A percentile compares a stretch with the other conserved stretches of the same genome.
Evolutionary conservation across 1,140 invertebrate genomes (phyloP).

Genomic region (Drosophila varians): DNA sequence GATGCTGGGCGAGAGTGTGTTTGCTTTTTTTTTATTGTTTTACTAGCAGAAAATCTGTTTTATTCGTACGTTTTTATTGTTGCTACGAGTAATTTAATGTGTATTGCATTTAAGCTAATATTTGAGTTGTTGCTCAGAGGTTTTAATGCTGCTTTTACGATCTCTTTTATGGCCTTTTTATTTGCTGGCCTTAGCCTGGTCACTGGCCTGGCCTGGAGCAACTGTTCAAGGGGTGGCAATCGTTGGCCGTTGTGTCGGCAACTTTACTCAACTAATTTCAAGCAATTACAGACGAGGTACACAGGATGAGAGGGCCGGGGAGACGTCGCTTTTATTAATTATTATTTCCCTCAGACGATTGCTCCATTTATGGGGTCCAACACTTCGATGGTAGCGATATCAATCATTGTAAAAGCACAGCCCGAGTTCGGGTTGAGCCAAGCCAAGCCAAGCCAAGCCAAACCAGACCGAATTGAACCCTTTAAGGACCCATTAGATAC

Average conservation of each 20-base stretch:
- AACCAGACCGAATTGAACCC: conserved; percentile 31
- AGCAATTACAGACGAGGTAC: conserved; percentile 56
- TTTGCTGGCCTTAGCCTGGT: conserved; percentile 47
- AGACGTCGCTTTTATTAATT: conserved; percentile 41
- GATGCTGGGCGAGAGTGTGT: conserved; percentile 8
- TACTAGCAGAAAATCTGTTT: conserved; percentile 82
- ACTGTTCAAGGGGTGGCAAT: conserved; percentile 21
- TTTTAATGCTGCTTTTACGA: conserved; percentile 71
- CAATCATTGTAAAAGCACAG: conserved; percentile 38
- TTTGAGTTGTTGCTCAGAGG: conserved; percentile 59
- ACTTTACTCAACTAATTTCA: conserved; percentile 73
- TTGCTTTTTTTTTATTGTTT: conserved; percentile 65
- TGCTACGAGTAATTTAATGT: conserved; percentile 77
- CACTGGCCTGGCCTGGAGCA: conserved; percentile 4
- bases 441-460: not conserved
- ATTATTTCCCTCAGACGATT: conserved; percentile 44
- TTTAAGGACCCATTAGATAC: conserved; percentile 61
- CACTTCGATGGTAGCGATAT: conserved; percentile 24
- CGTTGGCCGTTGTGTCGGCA: conserved; percentile 22
- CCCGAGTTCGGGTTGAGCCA: not conserved
- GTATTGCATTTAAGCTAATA: conserved; percentile 81
- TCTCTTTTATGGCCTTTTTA: conserved; percentile 75
- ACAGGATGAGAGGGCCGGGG: too few species aligned
- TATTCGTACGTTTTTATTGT: conserved; percentile 75
- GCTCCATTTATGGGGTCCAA: conserved; percentile 28